Percentiles rank a stretch among this genome's conserved stretches.
These are phyloP conservation scores for Aphidius colemani DNA, from an alignment of 2,888 invertebrate species.

Conservation along the genomic window DNA sequence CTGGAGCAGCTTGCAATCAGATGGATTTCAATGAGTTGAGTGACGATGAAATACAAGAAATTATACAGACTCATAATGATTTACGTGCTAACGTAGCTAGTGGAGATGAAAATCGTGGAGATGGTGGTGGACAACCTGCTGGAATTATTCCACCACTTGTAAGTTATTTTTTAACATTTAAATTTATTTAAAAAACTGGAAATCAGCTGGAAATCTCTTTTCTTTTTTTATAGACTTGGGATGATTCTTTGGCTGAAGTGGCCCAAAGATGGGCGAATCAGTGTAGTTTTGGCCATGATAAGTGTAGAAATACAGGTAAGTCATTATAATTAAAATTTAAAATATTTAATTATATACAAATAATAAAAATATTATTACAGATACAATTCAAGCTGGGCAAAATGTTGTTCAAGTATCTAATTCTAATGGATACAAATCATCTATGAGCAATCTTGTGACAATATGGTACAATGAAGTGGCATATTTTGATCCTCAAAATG, in stretches of 20 bases:
- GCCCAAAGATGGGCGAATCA: slow-evolving; percentile 59
- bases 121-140: slow-evolving; percentile 31
- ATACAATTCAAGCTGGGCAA: slow-evolving; percentile 31
- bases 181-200: too few relatives aligned
- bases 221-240: slow-evolving; percentile 34
- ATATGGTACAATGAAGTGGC: slow-evolving; percentile 58
- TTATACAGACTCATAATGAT: slow-evolving; percentile 28
- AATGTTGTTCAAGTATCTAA: slow-evolving; percentile 27
- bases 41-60: background rate
- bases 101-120: slow-evolving; percentile 37
- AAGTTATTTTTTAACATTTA: too few relatives aligned
- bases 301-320: slow-evolving; percentile 49
- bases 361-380: slow-evolving; percentile 9
- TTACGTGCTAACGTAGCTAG: slow-evolving; percentile 28
- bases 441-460: slow-evolving; percentile 32
- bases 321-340: background rate
- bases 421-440: background rate
- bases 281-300: slow-evolving; percentile 54
- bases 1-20: background rate
- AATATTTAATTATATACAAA: background rate
- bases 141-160: slow-evolving; percentile 16
- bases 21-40: background rate
- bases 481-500: slow-evolving; percentile 37
- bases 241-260: slow-evolving; percentile 49
- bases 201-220: too few relatives aligned